phyloP scores from a whole-genome alignment of 1,140 invertebrate genomes.

The Drosophila nasuta region DNA sequence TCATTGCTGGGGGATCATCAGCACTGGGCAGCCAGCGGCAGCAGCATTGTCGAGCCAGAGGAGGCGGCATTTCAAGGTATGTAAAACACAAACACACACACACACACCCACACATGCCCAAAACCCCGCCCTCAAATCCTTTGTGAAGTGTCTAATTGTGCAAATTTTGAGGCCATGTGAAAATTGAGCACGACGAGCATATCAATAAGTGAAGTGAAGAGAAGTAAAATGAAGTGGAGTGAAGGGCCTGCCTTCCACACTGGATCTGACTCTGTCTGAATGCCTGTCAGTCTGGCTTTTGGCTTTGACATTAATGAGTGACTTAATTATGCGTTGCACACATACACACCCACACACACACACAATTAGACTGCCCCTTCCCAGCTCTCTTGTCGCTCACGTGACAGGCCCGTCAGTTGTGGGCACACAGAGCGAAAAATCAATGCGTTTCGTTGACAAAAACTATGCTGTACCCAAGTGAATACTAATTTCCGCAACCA shows the following conservation, averaged over 20 bases:
- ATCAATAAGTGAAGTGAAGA: slow-evolving; percentile 55
- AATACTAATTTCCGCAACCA: too few relatives aligned
- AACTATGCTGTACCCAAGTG: too few relatives aligned
- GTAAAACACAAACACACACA: slow-evolving; percentile 41
- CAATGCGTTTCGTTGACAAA: too few relatives aligned
- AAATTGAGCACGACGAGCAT: slow-evolving; percentile 40
- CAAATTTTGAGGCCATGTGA: slow-evolving; percentile 33
- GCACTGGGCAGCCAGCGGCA: slow-evolving; percentile 46
- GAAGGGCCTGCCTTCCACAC: slow-evolving; percentile 7
- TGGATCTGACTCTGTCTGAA: slow-evolving; percentile 4
- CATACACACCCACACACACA: neutral
- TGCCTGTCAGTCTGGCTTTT: slow-evolving; percentile 21
- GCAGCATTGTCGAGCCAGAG: slow-evolving; percentile 63
- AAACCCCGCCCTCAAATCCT: neutral
- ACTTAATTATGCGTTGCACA: slow-evolving; percentile 69
- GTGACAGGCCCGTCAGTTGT: neutral
- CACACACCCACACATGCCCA: neutral
- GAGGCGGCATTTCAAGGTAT: slow-evolving; percentile 88
- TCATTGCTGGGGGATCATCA: slow-evolving; percentile 29
- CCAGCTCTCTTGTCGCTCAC: too few relatives aligned
- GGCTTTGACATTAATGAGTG: slow-evolving; percentile 75
- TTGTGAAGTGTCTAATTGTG: slow-evolving; percentile 52
- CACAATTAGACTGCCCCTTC: too few relatives aligned
- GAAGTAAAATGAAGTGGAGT: too few relatives aligned
- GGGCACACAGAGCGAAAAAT: neutral